Conservation (phyloP, 2,797 vertebrate species). For the Macropus fuliginosus region DNA sequence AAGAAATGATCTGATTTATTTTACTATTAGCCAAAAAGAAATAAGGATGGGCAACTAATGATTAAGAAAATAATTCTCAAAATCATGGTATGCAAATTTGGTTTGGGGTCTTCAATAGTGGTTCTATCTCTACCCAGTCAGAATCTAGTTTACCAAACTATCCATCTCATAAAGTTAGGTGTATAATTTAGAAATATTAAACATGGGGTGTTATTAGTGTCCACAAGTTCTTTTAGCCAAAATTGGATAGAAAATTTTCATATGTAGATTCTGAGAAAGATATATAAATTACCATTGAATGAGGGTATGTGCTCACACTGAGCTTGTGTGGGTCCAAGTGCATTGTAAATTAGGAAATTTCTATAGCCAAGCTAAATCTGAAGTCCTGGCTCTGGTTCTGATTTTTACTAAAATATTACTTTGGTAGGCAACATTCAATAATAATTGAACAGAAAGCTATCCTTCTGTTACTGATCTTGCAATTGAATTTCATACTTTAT, state of each 20-base stretch:
- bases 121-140: background rate
- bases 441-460: background rate
- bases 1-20: conserved; percentile 29
- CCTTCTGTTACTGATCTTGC: background rate
- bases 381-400: conserved; percentile 20
- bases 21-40: conserved; percentile 49
- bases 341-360: conserved; percentile 32
- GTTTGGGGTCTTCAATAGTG: conserved; percentile 11
- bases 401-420: conserved; percentile 40
- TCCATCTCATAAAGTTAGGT: conserved; percentile 40
- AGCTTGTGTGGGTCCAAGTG: background rate
- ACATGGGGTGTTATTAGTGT: background rate
- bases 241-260: conserved; percentile 24
- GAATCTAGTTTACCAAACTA: conserved; percentile 30
- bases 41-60: background rate
- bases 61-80: conserved; percentile 13
- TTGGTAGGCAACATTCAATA: conserved; percentile 36
- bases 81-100: conserved; percentile 15
- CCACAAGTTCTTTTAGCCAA: conserved; percentile 8
- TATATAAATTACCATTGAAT: conserved; percentile 15
- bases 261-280: conserved; percentile 34
- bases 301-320: background rate
- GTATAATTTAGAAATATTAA: conserved; percentile 31
- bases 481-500: conserved; percentile 9
- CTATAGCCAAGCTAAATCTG: conserved; percentile 37